A percentile compares a stretch with the other conserved stretches of the same genome.
Conservation (phyloP, 2,113 vertebrate genomes). For the Pomatorhinus ruficollis region DNA sequence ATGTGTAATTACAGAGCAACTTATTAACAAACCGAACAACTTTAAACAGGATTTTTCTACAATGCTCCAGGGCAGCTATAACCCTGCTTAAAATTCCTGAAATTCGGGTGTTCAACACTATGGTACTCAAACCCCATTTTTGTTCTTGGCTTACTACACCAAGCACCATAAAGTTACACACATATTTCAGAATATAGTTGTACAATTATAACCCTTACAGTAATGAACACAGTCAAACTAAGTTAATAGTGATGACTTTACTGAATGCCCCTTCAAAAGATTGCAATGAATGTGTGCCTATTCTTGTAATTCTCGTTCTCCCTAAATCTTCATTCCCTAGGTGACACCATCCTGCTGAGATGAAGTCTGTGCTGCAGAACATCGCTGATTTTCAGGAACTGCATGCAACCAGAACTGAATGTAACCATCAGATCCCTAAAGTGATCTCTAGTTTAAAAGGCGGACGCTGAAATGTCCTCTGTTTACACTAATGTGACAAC, state of each 20-base stretch:
- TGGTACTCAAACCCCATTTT: background rate
- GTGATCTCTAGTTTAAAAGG: background rate
- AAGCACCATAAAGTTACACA: background rate
- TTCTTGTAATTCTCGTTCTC: background rate
- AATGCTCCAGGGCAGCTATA: background rate
- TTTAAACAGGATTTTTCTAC: background rate
- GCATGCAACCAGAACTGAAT: background rate
- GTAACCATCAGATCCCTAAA: background rate
- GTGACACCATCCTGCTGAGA: background rate
- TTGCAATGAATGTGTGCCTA: fast-evolving
- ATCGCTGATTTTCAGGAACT: background rate
- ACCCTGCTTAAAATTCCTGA: background rate
- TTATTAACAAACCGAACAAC: background rate
- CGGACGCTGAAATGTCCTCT: background rate
- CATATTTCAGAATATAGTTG: background rate
- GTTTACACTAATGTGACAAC: background rate
- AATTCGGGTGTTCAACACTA: background rate
- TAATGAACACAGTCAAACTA: background rate
- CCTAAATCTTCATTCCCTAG: background rate
- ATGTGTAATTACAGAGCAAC: background rate
- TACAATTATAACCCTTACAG: background rate
- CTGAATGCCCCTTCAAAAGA: background rate
- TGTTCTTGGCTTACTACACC: background rate
- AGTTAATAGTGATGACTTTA: background rate
- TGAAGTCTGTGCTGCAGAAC: background rate